Percentiles rank a stretch among this genome's conserved stretches.
These are phyloP conservation scores for Tenthredo notha DNA, from an alignment of 2,888 invertebrate genomes.

Conservation along the genomic window DNA sequence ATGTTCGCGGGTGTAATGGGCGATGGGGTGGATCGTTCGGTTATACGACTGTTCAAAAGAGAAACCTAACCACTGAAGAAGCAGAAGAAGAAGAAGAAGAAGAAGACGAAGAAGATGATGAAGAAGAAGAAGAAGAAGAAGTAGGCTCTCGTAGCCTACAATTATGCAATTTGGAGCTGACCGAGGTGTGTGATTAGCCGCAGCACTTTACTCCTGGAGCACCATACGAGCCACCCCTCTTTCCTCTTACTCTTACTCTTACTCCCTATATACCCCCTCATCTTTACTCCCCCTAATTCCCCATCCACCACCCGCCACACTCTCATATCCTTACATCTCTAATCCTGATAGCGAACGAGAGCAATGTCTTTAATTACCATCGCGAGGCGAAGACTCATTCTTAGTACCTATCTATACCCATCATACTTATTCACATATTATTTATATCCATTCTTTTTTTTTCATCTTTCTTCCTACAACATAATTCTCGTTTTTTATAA, in stretches of 20 bases:
- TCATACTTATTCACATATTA: background rate
- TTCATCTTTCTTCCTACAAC: background rate
- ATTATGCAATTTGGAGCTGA: conserved; percentile 62
- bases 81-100: background rate
- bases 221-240: conserved; percentile 29
- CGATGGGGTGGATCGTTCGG: conserved; percentile 6
- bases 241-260: conserved; percentile 19
- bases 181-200: conserved; percentile 61
- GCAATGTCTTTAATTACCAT: conserved; percentile 15
- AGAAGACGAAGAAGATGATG: background rate
- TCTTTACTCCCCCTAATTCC: conserved; percentile 5
- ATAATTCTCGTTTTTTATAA: background rate
- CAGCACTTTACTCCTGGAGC: conserved; percentile 58
- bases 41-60: conserved; percentile 34
- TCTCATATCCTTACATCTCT: conserved; percentile 52
- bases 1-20: conserved; percentile 49
- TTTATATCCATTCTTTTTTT: background rate
- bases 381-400: conserved; percentile 55
- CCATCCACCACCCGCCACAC: conserved; percentile 53
- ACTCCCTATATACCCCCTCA: conserved; percentile 24
- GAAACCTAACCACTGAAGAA: conserved; percentile 8
- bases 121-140: conserved; percentile 20
- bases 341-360: conserved; percentile 28
- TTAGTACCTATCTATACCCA: background rate
- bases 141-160: conserved; percentile 57